phyloP scores from a whole-genome alignment of 2,888 invertebrate genomes.

The Microplitis manilae region DNA sequence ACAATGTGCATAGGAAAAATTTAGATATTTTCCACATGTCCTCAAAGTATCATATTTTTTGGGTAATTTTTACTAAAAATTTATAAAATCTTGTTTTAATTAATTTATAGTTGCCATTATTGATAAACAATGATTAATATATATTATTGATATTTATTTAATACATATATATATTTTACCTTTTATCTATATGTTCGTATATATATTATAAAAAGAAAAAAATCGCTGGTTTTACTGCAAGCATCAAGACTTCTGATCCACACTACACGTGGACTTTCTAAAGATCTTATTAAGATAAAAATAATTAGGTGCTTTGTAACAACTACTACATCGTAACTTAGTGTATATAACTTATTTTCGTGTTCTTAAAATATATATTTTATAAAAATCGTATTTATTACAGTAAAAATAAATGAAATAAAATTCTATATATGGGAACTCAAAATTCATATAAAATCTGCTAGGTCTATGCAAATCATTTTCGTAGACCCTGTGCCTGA shows the following conservation, averaged over 20 bases:
- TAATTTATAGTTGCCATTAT: too few species aligned
- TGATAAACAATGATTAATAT: too few species aligned
- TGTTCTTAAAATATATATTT: not conserved
- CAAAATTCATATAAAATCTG: too few species aligned
- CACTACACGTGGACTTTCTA: constrained; percentile 53
- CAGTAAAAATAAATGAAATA: too few species aligned
- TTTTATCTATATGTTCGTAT: constrained; percentile 44
- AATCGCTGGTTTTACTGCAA: not conserved
- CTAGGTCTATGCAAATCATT: too few species aligned
- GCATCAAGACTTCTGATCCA: not conserved
- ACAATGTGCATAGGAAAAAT: too few species aligned
- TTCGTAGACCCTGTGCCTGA: constrained; percentile 5
- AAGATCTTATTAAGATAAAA: constrained; percentile 70
- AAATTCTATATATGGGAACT: too few species aligned
- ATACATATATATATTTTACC: not conserved
- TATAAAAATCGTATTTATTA: not conserved
- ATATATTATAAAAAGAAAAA: not conserved
- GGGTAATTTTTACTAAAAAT: too few species aligned
- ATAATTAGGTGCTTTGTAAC: constrained; percentile 42
- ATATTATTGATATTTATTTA: too few species aligned
- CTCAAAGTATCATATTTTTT: too few species aligned
- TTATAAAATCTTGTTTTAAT: too few species aligned
- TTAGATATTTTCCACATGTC: too few species aligned
- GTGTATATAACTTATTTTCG: not conserved
- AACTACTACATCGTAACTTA: constrained; percentile 40